These are phyloP conservation scores for Diabrotica virgifera DNA, from an alignment of 1,140 invertebrate species.

Conservation along the genomic window DNA sequence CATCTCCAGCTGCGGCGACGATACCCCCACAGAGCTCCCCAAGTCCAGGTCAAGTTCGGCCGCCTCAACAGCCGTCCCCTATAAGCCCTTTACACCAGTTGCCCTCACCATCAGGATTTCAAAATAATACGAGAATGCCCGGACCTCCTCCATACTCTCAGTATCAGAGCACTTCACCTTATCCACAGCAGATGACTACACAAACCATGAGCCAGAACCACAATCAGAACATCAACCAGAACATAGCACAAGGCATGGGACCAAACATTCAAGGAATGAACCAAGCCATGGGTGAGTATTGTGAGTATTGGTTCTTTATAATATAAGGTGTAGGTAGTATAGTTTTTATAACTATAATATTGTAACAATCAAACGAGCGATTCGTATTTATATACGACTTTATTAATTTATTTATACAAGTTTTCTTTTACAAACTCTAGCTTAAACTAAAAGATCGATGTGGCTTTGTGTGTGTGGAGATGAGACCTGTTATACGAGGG, in stretches of 20 bases:
- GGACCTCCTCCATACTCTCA: constrained; percentile 36
- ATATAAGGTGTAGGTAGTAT: not conserved
- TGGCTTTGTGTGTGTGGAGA: too few relatives aligned
- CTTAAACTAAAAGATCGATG: too few relatives aligned
- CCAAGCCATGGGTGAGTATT: constrained; percentile 7
- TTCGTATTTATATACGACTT: too few relatives aligned
- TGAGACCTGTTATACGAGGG: too few relatives aligned
- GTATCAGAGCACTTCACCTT: constrained; percentile 25
- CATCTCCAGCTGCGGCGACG: constrained; percentile 48
- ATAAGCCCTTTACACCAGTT: constrained; percentile 42
- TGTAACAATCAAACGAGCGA: too few relatives aligned
- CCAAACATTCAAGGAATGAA: not conserved
- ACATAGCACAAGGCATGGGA: constrained; percentile 24
- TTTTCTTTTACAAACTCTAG: too few relatives aligned
- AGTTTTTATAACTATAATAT: too few relatives aligned
- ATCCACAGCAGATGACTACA: not conserved
- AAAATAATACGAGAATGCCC: constrained; percentile 22
- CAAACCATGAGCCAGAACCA: constrained; percentile 11
- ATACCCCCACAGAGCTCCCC: constrained; percentile 46
- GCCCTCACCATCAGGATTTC: constrained; percentile 40
- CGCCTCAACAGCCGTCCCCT: constrained; percentile 44
- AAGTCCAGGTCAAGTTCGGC: constrained; percentile 42
- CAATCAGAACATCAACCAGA: constrained; percentile 24
- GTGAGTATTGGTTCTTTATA: not conserved
- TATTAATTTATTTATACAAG: too few relatives aligned